These are phyloP conservation scores for Gandaritis pyraliata DNA, from an alignment of 2,888 invertebrate species.

Conservation along the genomic window DNA sequence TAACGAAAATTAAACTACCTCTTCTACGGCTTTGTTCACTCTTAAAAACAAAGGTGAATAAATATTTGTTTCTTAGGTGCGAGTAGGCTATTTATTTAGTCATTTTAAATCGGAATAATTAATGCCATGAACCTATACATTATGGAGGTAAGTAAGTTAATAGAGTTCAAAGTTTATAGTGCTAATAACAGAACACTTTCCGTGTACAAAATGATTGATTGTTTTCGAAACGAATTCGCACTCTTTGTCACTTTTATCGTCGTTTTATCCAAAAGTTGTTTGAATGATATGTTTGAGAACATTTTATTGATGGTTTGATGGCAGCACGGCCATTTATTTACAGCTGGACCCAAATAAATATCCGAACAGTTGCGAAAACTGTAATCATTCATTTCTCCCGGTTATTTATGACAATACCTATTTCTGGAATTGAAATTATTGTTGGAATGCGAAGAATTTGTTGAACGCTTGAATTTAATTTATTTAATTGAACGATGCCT, in stretches of 20 bases:
- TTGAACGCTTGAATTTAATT: slow-evolving; percentile 18
- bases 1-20: slow-evolving; percentile 27
- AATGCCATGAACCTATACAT: neutral
- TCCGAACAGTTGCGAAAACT: slow-evolving; percentile 58
- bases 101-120: neutral
- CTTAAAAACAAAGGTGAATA: slow-evolving; percentile 12
- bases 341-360: slow-evolving; percentile 68
- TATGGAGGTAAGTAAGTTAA: neutral
- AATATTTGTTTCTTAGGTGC: neutral
- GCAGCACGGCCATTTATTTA: slow-evolving; percentile 61
- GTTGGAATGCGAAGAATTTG: slow-evolving; percentile 29
- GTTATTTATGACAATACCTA: slow-evolving; percentile 37
- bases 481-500: slow-evolving; percentile 17
- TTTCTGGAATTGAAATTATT: slow-evolving; percentile 39
- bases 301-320: slow-evolving; percentile 69
- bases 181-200: neutral
- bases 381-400: slow-evolving; percentile 62
- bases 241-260: slow-evolving; percentile 37
- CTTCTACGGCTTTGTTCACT: slow-evolving; percentile 17
- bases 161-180: neutral
- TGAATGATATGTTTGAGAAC: slow-evolving; percentile 64
- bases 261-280: slow-evolving; percentile 50
- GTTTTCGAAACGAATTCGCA: slow-evolving; percentile 28
- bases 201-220: slow-evolving; percentile 9
- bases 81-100: neutral